Evolutionary conservation across 1,140 invertebrate genomes (phyloP).

Genomic region (Lucilia sericata): DNA sequence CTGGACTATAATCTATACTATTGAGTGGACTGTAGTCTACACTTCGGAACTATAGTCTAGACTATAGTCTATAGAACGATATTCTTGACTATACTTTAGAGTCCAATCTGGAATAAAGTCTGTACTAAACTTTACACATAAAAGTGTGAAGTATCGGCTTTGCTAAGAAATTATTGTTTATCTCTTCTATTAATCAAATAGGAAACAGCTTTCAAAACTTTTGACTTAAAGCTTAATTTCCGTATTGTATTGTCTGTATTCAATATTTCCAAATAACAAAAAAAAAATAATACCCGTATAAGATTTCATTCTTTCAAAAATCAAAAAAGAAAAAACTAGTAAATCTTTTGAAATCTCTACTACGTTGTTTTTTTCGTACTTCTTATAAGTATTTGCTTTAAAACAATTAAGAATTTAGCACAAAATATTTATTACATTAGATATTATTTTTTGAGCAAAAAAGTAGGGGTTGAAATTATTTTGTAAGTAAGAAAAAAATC

Average conservation of each 20-base stretch:
- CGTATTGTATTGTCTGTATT: not conserved
- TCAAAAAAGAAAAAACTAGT: not conserved
- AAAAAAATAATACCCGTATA: not conserved
- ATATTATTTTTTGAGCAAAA: not conserved
- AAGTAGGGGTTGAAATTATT: slow-evolving; percentile 1
- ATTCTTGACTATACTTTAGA: too few relatives aligned
- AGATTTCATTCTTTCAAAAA: not conserved
- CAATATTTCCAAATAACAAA: not conserved
- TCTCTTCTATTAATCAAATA: not conserved
- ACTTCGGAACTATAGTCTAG: too few relatives aligned
- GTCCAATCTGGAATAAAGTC: too few relatives aligned
- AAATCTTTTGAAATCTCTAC: not conserved
- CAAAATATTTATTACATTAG: slow-evolving; percentile 17
- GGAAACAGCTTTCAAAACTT: not conserved
- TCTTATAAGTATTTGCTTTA: not conserved
- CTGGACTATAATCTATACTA: too few relatives aligned
- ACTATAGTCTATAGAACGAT: too few relatives aligned
- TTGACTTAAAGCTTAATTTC: not conserved
- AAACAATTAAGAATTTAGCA: slow-evolving; percentile 17
- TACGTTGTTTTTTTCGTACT: not conserved
- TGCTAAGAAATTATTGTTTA: not conserved
- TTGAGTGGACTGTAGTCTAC: too few relatives aligned
- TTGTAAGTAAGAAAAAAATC: not conserved
- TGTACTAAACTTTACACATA: too few relatives aligned
- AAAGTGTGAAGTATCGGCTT: too few relatives aligned